These are phyloP conservation scores for Triplophysa rosa DNA, from an alignment of 2,113 vertebrate genomes.

Conservation along the genomic window DNA sequence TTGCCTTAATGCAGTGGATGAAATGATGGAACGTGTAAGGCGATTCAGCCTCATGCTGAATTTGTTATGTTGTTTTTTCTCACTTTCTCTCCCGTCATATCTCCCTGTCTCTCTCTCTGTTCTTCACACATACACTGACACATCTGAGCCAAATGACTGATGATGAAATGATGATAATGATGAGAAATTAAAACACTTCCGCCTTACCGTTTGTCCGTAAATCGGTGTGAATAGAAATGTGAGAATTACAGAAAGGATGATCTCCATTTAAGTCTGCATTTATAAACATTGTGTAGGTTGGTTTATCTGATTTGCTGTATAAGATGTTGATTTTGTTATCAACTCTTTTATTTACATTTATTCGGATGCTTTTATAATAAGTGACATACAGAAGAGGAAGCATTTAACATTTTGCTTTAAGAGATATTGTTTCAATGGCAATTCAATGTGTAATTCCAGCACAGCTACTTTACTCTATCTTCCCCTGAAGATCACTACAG, in stretches of 20 bases:
- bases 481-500: slow-evolving; percentile 45
- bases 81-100: background rate
- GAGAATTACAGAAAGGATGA: background rate
- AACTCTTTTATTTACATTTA: too few relatives aligned
- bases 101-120: background rate
- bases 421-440: background rate
- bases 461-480: background rate
- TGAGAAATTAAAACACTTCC: slow-evolving; percentile 2
- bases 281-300: background rate
- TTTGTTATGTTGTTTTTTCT: slow-evolving; percentile 28
- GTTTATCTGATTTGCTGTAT: background rate
- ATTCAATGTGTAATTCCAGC: background rate
- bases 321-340: background rate
- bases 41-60: slow-evolving; percentile 33
- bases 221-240: background rate
- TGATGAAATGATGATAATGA: too few relatives aligned
- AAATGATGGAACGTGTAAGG: slow-evolving; percentile 21
- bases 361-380: background rate
- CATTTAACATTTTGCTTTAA: too few relatives aligned
- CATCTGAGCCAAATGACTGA: slow-evolving; percentile 4
- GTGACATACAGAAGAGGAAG: too few relatives aligned
- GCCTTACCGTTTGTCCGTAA: background rate
- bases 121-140: slow-evolving; percentile 20
- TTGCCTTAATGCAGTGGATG: slow-evolving; percentile 6
- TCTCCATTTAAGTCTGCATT: background rate